Conservation (phyloP, 2,113 vertebrate genomes). For the Columbina picui region DNA sequence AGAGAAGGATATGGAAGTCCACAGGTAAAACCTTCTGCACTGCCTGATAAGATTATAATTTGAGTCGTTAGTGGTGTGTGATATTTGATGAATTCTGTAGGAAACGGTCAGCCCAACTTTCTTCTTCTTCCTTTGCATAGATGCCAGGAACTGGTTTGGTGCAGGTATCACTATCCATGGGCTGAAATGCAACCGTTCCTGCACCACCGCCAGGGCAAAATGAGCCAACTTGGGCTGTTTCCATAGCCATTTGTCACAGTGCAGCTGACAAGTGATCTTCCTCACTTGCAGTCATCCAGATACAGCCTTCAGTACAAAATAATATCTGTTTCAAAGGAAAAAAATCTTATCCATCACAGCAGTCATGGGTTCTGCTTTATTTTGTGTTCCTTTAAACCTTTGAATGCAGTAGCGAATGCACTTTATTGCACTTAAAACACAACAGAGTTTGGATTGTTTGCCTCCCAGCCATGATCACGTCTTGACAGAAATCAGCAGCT, state of each 20-base stretch:
- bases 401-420: neutral
- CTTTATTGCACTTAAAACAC: neutral
- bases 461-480: neutral
- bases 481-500: neutral
- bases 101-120: neutral
- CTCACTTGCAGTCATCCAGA: neutral
- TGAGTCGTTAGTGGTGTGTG: neutral
- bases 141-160: neutral
- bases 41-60: neutral
- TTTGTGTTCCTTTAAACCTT: neutral
- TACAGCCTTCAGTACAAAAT: neutral
- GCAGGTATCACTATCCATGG: rapidly evolving
- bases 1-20: neutral
- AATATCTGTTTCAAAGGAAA: neutral
- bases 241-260: neutral
- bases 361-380: neutral
- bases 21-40: neutral
- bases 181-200: neutral
- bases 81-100: neutral
- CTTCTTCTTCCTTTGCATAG: neutral
- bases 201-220: rapidly evolving
- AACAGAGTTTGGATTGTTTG: neutral
- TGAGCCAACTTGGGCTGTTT: neutral
- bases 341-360: neutral
- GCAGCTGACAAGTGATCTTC: neutral